Base-by-base conservation (phyloP, 2,888 invertebrate species). In the Colostygia pectinataria region DNA sequence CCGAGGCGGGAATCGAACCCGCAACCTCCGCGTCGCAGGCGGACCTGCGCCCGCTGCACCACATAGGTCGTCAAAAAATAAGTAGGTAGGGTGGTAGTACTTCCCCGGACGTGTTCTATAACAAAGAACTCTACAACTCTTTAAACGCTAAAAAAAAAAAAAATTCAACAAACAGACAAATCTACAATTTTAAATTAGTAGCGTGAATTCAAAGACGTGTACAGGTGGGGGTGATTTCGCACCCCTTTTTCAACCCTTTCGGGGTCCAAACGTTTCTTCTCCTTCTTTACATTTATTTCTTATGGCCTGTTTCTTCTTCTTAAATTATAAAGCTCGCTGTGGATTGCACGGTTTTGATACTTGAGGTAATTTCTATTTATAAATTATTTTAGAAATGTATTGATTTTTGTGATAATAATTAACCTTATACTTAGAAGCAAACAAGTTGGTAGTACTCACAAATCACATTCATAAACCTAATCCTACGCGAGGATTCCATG, bases 241-340 rank as follows among this genome's bases (percentile, higher is more conserved):
- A 80, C 87, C 86, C 86, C 82, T 77, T 75, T 55, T 78, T 77
- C 85, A 89, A 90, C 89, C 90, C 90, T 90, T 90, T 88, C 81
- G 86, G 77, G 82, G 82, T 83, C 81, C 83, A 77, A 83, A 80
- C 86, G 84, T 83, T 88, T 89, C 88, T 90, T 89, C 85, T 84
- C 84, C 79, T 85, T 86, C 90, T 90, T 90, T 90, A 86, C 89
- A 90, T 89, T 90, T 90, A 90, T 90, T 90, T 90, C 89, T 90
- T 90, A 90, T 90, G 86, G 88, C 87, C 88, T 90, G 90, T 90
- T 90, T 89, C 90, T 90, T 90, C 90, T 90, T 90, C 89, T 89
- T 90, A 90, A 90, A 90, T 90, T 90, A 89, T 90, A 88, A 88
- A 90, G 80, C 74, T 80, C 66, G 53, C 53, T 63, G 59, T 51